phyloP scores from a whole-genome alignment of 2,888 invertebrate genomes.

The Pandemis corylana region DNA sequence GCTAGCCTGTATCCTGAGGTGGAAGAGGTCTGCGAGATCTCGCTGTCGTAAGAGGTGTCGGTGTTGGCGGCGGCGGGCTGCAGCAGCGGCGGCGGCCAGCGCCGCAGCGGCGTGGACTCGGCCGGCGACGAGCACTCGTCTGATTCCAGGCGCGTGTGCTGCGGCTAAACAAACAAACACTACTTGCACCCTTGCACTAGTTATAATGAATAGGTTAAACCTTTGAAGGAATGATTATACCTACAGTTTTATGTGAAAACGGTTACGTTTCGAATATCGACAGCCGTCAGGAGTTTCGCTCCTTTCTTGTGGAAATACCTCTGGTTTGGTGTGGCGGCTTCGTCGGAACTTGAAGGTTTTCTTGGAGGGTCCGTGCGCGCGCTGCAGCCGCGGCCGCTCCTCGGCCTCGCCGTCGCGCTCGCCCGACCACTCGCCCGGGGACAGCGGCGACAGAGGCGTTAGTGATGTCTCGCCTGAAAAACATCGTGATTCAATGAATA shows the following conservation, averaged over 20 bases:
- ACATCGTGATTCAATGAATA: neutral
- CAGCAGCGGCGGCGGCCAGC: slow-evolving; percentile 73
- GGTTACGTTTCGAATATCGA: no score
- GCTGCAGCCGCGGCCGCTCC: slow-evolving; percentile 90
- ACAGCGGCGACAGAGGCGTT: slow-evolving; percentile 89
- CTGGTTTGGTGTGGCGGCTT: slow-evolving; percentile 89
- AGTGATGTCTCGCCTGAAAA: slow-evolving; percentile 89
- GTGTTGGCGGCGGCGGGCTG: slow-evolving; percentile 67
- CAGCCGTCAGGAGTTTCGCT: no score
- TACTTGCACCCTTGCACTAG: neutral
- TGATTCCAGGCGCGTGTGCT: slow-evolving; percentile 70
- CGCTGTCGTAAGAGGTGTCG: slow-evolving; percentile 93
- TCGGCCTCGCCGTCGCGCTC: slow-evolving; percentile 59
- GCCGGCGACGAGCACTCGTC: slow-evolving; percentile 76
- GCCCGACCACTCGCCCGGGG: slow-evolving; percentile 85
- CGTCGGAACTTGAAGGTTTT: slow-evolving; percentile 96
- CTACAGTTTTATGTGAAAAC: neutral
- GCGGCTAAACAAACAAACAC: slow-evolving; percentile 47
- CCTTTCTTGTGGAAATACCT: slow-evolving; percentile 73
- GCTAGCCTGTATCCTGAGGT: slow-evolving; percentile 93
- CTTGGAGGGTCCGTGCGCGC: slow-evolving; percentile 96
- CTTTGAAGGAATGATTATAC: no score
- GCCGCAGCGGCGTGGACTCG: slow-evolving; percentile 64
- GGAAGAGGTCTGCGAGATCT: slow-evolving; percentile 93
- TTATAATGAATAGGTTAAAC: no score